Conservation (phyloP, 2,797 vertebrate genomes). For the Anguilla marmorata region DNA sequence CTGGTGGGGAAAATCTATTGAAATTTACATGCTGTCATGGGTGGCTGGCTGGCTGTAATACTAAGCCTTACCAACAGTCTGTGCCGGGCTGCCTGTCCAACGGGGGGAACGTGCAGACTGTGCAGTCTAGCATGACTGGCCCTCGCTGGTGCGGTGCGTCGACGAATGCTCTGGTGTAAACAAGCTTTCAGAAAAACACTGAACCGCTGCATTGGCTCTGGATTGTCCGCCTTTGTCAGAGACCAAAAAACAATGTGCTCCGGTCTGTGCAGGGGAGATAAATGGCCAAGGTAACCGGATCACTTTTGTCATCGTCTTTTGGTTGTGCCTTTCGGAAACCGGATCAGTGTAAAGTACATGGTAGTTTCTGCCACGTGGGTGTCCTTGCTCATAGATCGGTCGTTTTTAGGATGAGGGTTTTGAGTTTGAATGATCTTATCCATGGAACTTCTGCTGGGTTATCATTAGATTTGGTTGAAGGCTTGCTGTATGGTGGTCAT, state of each 20-base stretch:
- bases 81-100: background rate
- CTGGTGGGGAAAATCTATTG: background rate
- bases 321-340: conserved; percentile 20
- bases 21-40: background rate
- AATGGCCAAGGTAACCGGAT: conserved; percentile 9
- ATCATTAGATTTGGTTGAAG: background rate
- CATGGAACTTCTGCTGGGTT: background rate
- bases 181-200: conserved; percentile 14
- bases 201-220: background rate
- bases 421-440: background rate
- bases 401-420: background rate
- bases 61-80: background rate
- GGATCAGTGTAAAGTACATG: background rate
- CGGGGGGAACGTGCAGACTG: background rate
- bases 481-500: background rate
- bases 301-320: background rate
- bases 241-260: conserved; percentile 9
- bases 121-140: background rate
- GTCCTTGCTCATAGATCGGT: background rate
- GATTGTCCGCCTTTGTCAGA: background rate
- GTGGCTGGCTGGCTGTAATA: background rate
- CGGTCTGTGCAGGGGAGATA: conserved; percentile 22
- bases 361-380: background rate
- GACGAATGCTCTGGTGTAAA: conserved; percentile 8
- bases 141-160: background rate